Evolutionary conservation across 1,140 invertebrate species (phyloP).

Genomic region (Pogonomyrmex californicus): DNA sequence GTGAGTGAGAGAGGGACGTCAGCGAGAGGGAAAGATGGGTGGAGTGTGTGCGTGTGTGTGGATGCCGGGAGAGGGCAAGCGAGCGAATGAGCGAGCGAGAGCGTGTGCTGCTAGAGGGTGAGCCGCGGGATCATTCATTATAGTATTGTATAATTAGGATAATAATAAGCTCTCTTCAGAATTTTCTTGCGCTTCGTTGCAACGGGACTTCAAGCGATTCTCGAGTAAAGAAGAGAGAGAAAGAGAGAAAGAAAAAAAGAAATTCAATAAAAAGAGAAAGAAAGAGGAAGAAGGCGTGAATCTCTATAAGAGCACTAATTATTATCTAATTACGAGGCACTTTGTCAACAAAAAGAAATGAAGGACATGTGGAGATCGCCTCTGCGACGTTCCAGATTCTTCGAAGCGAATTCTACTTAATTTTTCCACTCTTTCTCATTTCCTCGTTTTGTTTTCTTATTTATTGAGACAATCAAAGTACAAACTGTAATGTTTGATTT

Average conservation of each 20-base stretch:
- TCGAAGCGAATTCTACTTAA: conserved; percentile 8
- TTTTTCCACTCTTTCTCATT: background rate
- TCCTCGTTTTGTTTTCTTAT: background rate
- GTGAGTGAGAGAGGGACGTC: conserved; percentile 66
- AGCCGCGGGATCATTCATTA: conserved; percentile 82
- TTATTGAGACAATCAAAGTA: background rate
- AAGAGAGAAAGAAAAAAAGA: conserved; percentile 8
- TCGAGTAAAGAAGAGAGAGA: conserved; percentile 14
- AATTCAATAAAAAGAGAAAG: conserved; percentile 29
- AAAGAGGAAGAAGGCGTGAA: conserved; percentile 68
- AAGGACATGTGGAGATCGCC: background rate
- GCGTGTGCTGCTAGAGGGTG: conserved; percentile 74
- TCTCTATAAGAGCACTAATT: conserved; percentile 78
- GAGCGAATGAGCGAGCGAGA: conserved; percentile 67
- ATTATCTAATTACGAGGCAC: conserved; percentile 85
- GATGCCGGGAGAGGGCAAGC: conserved; percentile 52
- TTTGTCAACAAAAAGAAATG: conserved; percentile 63
- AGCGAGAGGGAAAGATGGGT: conserved; percentile 62
- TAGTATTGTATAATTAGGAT: conserved; percentile 87
- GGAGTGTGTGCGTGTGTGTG: conserved; percentile 16
- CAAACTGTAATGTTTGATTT: background rate
- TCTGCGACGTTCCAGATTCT: background rate
- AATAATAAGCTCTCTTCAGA: conserved; percentile 84
- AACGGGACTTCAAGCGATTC: conserved; percentile 59
- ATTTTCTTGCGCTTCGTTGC: conserved; percentile 80